Percentiles rank a stretch among this genome's conserved stretches.
Conservation (phyloP, 92 coral and sea anemone genomes). For the Zoanthus sociatus region DNA sequence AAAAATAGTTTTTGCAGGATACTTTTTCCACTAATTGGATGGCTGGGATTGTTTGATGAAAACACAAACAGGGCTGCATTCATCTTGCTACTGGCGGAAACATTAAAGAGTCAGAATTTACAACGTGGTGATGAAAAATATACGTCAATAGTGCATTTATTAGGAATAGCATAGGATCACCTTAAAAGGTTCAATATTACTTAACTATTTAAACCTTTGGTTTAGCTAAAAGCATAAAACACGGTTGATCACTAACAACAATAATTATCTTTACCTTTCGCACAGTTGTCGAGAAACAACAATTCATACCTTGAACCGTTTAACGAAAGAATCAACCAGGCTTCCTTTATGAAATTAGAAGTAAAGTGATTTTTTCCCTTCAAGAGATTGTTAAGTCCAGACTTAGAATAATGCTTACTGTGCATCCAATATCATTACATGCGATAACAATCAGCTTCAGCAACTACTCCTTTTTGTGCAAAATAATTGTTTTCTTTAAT, state of each 20-base stretch:
- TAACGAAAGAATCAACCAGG: not conserved
- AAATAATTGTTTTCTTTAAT: too few relatives aligned
- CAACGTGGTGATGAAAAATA: constrained; percentile 24
- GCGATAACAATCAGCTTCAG: too few relatives aligned
- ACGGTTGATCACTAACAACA: not conserved
- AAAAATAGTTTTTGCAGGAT: not conserved
- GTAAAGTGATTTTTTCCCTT: not conserved
- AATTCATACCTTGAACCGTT: too few relatives aligned
- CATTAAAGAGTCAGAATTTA: constrained; percentile 27
- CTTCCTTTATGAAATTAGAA: not conserved
- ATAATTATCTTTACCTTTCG: not conserved
- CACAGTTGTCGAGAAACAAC: not conserved
- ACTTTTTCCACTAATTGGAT: constrained; percentile 18
- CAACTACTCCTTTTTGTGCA: too few relatives aligned
- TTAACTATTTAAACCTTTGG: constrained; percentile 1
- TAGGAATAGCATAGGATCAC: not conserved
- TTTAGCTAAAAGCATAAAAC: constrained; percentile 28
- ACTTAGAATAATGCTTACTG: too few relatives aligned
- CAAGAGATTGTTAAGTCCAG: not conserved
- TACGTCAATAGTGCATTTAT: not conserved
- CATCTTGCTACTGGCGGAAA: constrained; percentile 41
- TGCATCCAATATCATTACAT: too few relatives aligned
- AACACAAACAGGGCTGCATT: constrained; percentile 44
- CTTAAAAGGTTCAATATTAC: constrained; percentile 12
- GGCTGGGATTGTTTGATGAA: constrained; percentile 11